phyloP scores from a whole-genome alignment of 2,113 vertebrate genomes.

The Hippocampus zosterae region DNA sequence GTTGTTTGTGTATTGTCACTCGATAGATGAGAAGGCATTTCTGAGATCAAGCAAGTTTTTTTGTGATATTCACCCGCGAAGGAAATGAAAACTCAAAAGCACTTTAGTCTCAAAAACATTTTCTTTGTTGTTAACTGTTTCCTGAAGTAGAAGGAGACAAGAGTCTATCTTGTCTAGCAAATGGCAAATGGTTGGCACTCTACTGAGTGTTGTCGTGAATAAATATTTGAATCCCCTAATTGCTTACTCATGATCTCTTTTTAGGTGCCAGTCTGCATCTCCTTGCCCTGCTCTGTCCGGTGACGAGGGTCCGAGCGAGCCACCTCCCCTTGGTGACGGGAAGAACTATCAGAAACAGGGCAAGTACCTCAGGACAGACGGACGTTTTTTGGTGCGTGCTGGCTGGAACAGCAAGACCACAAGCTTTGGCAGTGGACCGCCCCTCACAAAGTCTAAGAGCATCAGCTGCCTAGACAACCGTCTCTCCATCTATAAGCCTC shows the following conservation, averaged over 20 bases:
- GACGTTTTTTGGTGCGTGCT: constrained; percentile 72
- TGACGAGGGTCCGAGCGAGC: constrained; percentile 73
- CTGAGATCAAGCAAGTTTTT: not conserved
- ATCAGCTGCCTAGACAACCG: constrained; percentile 85
- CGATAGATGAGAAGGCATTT: not conserved
- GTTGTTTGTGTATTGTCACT: not conserved
- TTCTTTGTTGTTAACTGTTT: constrained; percentile 6
- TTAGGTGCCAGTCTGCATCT: constrained; percentile 89
- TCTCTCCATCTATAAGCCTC: constrained; percentile 78
- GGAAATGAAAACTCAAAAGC: not conserved
- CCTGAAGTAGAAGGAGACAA: not conserved
- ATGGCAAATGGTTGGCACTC: not conserved
- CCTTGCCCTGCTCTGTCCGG: constrained; percentile 79
- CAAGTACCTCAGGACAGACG: constrained; percentile 71
- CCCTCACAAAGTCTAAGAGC: constrained; percentile 77
- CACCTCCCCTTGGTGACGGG: constrained; percentile 77
- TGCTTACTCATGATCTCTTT: constrained; percentile 54
- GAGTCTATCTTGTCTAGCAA: not conserved
- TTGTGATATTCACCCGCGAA: no score
- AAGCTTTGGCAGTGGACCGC: constrained; percentile 65
- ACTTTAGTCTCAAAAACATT: not conserved
- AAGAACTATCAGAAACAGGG: constrained; percentile 74
- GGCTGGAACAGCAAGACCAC: constrained; percentile 72
- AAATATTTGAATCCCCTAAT: constrained; percentile 15
- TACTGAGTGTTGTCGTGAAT: not conserved